Conservation (phyloP, 2,797 vertebrate genomes). For the Menidia menidia region DNA sequence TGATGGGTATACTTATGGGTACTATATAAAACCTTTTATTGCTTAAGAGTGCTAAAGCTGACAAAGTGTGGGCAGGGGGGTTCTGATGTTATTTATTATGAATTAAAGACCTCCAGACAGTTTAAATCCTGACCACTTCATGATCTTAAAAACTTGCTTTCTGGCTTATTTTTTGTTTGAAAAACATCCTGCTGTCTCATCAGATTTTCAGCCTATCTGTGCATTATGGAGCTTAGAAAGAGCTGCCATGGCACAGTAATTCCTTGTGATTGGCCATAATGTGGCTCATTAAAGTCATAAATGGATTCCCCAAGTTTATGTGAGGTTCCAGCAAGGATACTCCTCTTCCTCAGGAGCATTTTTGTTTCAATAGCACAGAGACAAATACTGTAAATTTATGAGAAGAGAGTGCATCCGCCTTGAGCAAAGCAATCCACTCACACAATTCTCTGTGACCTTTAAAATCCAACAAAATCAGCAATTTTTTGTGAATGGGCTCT, state of each 20-base stretch:
- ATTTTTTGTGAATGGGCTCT: slow-evolving; percentile 18
- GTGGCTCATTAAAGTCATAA: slow-evolving; percentile 5
- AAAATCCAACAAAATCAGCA: slow-evolving; percentile 23
- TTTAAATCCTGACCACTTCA: slow-evolving; percentile 4
- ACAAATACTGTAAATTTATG: slow-evolving; percentile 13
- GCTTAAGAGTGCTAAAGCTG: slow-evolving; percentile 5
- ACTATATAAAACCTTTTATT: slow-evolving; percentile 8
- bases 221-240: not conserved
- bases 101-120: not conserved
- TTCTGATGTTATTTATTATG: slow-evolving; percentile 15
- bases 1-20: not conserved
- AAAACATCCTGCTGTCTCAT: slow-evolving; percentile 1
- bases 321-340: not conserved
- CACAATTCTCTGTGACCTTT: slow-evolving; percentile 6
- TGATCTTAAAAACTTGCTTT: slow-evolving; percentile 1
- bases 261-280: slow-evolving; percentile 4
- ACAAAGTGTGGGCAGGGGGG: slow-evolving; percentile 2
- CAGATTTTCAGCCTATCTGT: slow-evolving; percentile 9
- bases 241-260: slow-evolving; percentile 1
- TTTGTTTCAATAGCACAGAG: slow-evolving; percentile 8
- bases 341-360: not conserved
- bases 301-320: slow-evolving; percentile 10
- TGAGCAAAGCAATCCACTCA: slow-evolving; percentile 11
- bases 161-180: not conserved
- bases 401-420: slow-evolving; percentile 1